These are phyloP conservation scores for Gymnobelideus leadbeateri DNA, from an alignment of 2,113 vertebrate species.

Conservation along the genomic window DNA sequence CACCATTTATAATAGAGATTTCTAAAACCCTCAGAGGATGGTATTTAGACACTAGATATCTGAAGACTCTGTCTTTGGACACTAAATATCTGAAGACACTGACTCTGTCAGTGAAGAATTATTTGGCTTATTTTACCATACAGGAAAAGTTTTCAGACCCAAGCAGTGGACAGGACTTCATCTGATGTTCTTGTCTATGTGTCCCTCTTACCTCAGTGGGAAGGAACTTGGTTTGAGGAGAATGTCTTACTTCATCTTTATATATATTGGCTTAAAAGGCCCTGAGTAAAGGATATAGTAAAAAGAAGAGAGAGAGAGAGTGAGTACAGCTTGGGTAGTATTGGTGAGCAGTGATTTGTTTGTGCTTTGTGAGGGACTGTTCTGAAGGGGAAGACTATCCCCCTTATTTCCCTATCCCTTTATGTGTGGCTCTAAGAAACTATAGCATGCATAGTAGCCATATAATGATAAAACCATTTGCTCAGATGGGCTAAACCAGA, in stretches of 20 bases:
- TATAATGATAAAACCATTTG: too few relatives aligned
- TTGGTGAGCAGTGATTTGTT: background rate
- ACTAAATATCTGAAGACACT: background rate
- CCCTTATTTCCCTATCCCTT: background rate
- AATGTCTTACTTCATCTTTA: background rate
- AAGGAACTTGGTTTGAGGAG: background rate
- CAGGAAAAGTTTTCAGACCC: background rate
- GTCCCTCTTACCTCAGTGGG: background rate
- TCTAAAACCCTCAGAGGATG: background rate
- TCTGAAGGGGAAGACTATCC: background rate
- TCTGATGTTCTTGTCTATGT: background rate
- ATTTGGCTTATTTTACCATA: background rate
- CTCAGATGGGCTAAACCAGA: too few relatives aligned
- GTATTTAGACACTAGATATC: background rate
- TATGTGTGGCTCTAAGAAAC: background rate
- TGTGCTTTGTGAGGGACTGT: background rate
- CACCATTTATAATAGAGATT: background rate
- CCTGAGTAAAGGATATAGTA: background rate
- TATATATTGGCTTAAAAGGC: background rate
- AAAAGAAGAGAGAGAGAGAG: background rate
- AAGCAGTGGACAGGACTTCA: background rate
- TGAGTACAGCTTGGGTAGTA: background rate
- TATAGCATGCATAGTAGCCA: too few relatives aligned
- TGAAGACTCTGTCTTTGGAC: background rate
- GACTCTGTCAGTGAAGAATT: background rate